These are phyloP conservation scores for Opisthograptis luteolata DNA, from an alignment of 2,888 invertebrate genomes.

Conservation along the genomic window DNA sequence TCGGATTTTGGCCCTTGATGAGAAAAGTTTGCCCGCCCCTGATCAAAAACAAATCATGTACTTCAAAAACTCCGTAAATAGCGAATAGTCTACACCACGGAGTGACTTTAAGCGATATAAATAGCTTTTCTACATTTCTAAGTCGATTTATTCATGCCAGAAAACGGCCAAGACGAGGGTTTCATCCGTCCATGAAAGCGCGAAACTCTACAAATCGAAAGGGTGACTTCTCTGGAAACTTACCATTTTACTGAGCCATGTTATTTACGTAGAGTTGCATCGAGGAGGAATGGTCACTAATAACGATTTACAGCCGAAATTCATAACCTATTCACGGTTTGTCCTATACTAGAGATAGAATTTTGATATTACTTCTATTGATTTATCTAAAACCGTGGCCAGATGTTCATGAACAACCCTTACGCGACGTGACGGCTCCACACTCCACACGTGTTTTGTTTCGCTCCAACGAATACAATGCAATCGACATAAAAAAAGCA, in stretches of 20 bases:
- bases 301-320: too few relatives aligned
- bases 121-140: conserved; percentile 20
- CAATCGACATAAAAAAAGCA: too few relatives aligned
- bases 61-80: conserved; percentile 1
- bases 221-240: conserved; percentile 31
- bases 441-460: too few relatives aligned
- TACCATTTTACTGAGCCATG: conserved; percentile 27
- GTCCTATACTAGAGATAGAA: too few relatives aligned
- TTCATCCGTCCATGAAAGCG: conserved; percentile 17
- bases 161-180: conserved; percentile 21
- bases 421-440: too few relatives aligned
- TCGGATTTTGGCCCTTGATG: not conserved
- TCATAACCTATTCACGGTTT: too few relatives aligned
- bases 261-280: conserved; percentile 16
- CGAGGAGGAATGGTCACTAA: conserved; percentile 21
- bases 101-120: conserved; percentile 7
- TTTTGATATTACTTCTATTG: too few relatives aligned
- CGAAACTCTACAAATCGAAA: conserved; percentile 33
- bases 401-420: too few relatives aligned
- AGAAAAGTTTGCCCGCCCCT: not conserved
- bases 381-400: too few relatives aligned
- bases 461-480: too few relatives aligned
- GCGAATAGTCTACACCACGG: not conserved
- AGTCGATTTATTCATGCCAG: conserved; percentile 22
- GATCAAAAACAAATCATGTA: too few relatives aligned